phyloP scores from a whole-genome alignment of 2,888 invertebrate species.

The Lypha dubia region DNA sequence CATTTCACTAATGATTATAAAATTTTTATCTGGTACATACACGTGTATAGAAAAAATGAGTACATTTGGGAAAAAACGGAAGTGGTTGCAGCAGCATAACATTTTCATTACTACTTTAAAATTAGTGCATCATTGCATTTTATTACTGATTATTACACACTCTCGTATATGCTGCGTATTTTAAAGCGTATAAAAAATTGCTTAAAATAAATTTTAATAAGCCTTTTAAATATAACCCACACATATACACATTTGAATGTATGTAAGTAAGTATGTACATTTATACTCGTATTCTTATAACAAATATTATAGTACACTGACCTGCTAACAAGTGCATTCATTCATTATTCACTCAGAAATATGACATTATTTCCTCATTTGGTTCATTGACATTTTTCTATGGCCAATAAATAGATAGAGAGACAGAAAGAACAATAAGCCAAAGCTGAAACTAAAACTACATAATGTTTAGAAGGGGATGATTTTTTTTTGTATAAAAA shows the following conservation, averaged over 20 bases:
- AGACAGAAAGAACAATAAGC: constrained; percentile 1
- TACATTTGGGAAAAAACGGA: too few relatives aligned
- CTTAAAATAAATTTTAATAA: background rate
- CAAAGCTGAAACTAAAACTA: constrained; percentile 22
- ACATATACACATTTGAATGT: background rate
- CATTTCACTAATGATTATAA: background rate
- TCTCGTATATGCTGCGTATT: too few relatives aligned
- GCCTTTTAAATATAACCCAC: background rate
- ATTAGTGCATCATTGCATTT: background rate
- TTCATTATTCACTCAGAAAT: constrained; percentile 11
- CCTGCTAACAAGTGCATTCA: constrained; percentile 59
- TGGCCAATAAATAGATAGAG: constrained; percentile 21
- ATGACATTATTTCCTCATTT: constrained; percentile 58
- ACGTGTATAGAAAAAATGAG: too few relatives aligned
- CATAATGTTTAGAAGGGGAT: constrained; percentile 24
- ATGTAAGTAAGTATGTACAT: too few relatives aligned
- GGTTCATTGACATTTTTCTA: constrained; percentile 58
- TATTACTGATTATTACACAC: too few relatives aligned
- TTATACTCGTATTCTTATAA: background rate
- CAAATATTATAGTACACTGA: constrained; percentile 54
- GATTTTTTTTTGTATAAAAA: constrained; percentile 40
- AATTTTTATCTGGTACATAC: too few relatives aligned
- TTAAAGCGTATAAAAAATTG: too few relatives aligned
- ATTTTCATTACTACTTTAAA: background rate
- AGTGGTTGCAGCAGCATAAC: too few relatives aligned